Base-by-base conservation (phyloP, 2,797 vertebrate genomes). In the Dicrostonyx torquatus region DNA sequence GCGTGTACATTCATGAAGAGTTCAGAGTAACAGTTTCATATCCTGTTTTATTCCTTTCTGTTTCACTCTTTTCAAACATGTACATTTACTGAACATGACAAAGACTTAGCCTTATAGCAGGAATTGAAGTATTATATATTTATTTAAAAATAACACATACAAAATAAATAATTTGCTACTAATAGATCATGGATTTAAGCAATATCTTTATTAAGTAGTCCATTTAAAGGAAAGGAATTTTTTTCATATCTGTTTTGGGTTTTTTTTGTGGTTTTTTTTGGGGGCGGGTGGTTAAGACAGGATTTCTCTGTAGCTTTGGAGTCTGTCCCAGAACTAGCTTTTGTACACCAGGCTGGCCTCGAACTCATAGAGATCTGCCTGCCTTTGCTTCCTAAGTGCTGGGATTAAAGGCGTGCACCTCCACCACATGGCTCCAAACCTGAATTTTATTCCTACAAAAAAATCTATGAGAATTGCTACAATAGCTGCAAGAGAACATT, bases 371-470 rank as follows among this genome's bases (percentile, higher is more conserved):
- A 22, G 20, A 22, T 58, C 55, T 58, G 7, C 20, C 55, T 58
- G 20, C 20, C 20, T 58, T 58, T 58, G 55, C 7, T 18, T 58
- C 20, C 55, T 58, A 58, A 58, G 55, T 58, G 55, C 55, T 5
- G 0, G 18, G 55, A 58, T 58, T 58, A 58, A 22, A 58, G 55
- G 20, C 0, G 0, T 58, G 55, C 20, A 58, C 55, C 20, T 8
- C 55, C 55, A 20, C 53, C 0, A 5, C 17, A 17, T 55, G 17
- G 0, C 18, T 58, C 55, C 55, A 58, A 58, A 58, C 55, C 55
- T 58, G 20, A 6, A 22, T 83, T 83, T 97, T 92, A 95, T 9
- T 94, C 83, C 91, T 79, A 95, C 89, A 53, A 90, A 40, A 68
- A 3, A 94, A 79, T 10, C 37, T 62, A 68, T 0, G 86, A 2